Evolutionary conservation across 2,888 invertebrate genomes (phyloP).

Genomic region (Catocala sponsa): DNA sequence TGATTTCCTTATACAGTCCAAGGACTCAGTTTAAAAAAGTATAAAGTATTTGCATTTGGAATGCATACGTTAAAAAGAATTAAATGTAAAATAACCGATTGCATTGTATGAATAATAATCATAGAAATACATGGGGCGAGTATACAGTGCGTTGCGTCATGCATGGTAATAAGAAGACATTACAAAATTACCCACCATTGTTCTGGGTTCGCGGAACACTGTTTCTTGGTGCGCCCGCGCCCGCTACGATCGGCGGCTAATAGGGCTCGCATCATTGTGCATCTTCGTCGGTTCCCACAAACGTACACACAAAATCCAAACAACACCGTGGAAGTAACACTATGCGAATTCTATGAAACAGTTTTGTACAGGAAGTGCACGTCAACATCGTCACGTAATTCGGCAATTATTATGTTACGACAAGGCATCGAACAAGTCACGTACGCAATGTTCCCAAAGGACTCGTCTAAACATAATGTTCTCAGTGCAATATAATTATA

Average conservation of each 20-base stretch:
- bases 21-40: constrained; percentile 33
- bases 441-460: constrained; percentile 46
- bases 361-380: constrained; percentile 53
- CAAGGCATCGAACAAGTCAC: constrained; percentile 43
- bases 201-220: constrained; percentile 83
- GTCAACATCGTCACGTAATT: constrained; percentile 59
- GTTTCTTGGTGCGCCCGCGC: constrained; percentile 68
- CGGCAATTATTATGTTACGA: constrained; percentile 43
- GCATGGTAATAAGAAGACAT: constrained; percentile 83
- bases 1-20: constrained; percentile 34
- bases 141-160: constrained; percentile 78
- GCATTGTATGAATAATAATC: constrained; percentile 73
- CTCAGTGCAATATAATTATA: constrained; percentile 61
- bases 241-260: constrained; percentile 72
- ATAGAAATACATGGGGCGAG: constrained; percentile 63
- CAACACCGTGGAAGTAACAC: constrained; percentile 60
- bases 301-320: constrained; percentile 59
- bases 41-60: constrained; percentile 32
- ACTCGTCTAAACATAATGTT: constrained; percentile 57
- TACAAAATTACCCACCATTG: constrained; percentile 86
- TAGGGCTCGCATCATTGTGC: constrained; percentile 76
- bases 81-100: constrained; percentile 65
- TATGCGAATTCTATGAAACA: constrained; percentile 59
- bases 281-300: constrained; percentile 74
- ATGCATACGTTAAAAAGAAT: constrained; percentile 57